Evolutionary conservation across 2,888 invertebrate species (phyloP).

Genomic region (Antitype chi): DNA sequence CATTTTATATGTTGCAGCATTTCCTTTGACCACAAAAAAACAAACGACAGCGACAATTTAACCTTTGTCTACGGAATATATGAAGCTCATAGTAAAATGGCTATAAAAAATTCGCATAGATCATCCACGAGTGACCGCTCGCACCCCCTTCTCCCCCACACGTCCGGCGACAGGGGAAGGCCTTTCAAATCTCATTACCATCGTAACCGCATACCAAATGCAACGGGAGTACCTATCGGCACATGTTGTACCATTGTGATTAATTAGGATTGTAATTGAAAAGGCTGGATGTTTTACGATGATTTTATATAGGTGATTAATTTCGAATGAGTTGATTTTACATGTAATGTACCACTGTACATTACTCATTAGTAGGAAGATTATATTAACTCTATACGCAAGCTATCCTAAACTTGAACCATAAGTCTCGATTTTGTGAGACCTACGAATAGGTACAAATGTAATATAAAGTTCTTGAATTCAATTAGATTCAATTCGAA

Average conservation of each 20-base stretch:
- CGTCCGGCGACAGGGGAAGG: constrained; percentile 74
- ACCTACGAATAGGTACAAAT: constrained; percentile 9
- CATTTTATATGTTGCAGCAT: constrained; percentile 52
- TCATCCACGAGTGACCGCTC: constrained; percentile 85
- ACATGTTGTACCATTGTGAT: constrained; percentile 44
- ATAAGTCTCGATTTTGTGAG: constrained; percentile 1
- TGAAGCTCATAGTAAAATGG: constrained; percentile 80
- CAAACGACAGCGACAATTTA: constrained; percentile 68
- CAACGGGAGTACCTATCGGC: constrained; percentile 59
- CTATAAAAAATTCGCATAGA: constrained; percentile 83
- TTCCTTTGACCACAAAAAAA: constrained; percentile 54
- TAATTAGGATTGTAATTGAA: constrained; percentile 43
- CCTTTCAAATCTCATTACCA: constrained; percentile 80
- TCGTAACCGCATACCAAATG: constrained; percentile 72
- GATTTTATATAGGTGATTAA: constrained; percentile 11
- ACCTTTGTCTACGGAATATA: constrained; percentile 75
- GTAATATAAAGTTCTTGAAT: constrained; percentile 34
- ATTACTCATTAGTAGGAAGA: neutral
- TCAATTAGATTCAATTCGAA: constrained; percentile 45
- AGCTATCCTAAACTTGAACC: neutral
- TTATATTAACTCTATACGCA: neutral
- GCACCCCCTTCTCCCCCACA: constrained; percentile 52
- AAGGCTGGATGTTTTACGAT: constrained; percentile 6
- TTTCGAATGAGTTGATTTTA: constrained; percentile 4
- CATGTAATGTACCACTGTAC: neutral